Conservation (phyloP, 2,113 vertebrate species). For the Cygnus buccinator region DNA sequence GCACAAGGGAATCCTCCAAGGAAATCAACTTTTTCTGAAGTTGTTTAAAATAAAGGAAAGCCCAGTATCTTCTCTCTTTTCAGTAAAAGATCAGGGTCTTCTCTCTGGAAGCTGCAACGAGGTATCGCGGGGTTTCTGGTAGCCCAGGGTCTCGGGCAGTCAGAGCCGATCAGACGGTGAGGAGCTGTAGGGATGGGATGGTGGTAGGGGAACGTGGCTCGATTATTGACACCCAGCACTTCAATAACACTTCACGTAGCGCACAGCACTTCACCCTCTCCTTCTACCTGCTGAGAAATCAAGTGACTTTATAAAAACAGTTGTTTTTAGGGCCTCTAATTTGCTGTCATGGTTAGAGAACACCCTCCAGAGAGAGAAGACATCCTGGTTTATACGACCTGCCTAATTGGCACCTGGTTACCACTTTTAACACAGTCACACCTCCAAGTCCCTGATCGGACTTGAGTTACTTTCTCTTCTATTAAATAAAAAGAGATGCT, state of each 20-base stretch:
- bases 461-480: background rate
- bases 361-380: background rate
- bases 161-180: constrained; percentile 19
- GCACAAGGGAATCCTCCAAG: background rate
- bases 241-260: constrained; percentile 32
- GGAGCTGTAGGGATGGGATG: background rate
- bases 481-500: background rate
- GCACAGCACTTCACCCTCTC: background rate
- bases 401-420: background rate
- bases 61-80: background rate
- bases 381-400: background rate
- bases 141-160: background rate
- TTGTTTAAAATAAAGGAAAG: background rate
- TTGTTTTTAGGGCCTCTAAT: background rate
- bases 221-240: constrained; percentile 27
- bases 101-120: background rate
- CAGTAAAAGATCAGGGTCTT: background rate
- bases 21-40: background rate
- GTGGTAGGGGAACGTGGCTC: background rate
- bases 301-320: background rate
- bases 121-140: background rate
- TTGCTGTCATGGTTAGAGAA: background rate
- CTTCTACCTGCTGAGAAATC: background rate
- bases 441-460: background rate
- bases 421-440: background rate